Evolutionary conservation across 1,140 invertebrate species (phyloP), one percentile per base, ranked within the genome.

Genomic region (Rhynchophorus ferrugineus): DNA sequence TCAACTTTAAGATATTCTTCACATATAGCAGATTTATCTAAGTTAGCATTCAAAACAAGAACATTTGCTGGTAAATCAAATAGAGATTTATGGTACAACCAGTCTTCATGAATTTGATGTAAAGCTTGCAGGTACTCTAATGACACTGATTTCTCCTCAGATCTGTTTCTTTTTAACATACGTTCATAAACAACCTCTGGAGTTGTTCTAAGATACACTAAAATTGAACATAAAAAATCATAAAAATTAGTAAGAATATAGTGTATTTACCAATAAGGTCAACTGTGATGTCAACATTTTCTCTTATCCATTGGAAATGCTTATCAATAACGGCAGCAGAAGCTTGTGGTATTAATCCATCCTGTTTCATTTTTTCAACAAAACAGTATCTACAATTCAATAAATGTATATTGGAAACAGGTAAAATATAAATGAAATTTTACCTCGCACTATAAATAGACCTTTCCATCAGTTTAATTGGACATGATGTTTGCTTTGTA

Each of bases 381-480:
- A 91, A 91, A 64, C 85, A 89, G 66, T 85, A 84, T 48, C 54
- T 56, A 35, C 9, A 50, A 49, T 18, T 39, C 16, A 44, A 8
- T 17, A 16, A 17, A 16, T 3, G 35, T 37, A 16, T 41, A 17
- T 6, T 17, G 2, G 19, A 17, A 41, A 9, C 17, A 17, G 38
- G 9, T 17, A 16, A 16, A 8, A 22, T 20, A 8, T 7, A 18
- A 41, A 3, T 41, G 2, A 24, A 6, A 22, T 34, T 44, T 51
- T 41, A 56, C 54, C 81, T 78, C 13, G 85, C 81, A 74, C 87
- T 90, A 66, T 78, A 89, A 11, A 94, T 75, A 1, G 90, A 94
- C 44, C 91, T 77, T 69, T 95, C 91, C 83, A 95, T 91, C 49
- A 94, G 73, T 72, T 91, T 91, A 22, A 90, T 78, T n/a, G 82